Base-by-base conservation (phyloP, 2,888 invertebrate genomes). In the Diaprepes abbreviatus region DNA sequence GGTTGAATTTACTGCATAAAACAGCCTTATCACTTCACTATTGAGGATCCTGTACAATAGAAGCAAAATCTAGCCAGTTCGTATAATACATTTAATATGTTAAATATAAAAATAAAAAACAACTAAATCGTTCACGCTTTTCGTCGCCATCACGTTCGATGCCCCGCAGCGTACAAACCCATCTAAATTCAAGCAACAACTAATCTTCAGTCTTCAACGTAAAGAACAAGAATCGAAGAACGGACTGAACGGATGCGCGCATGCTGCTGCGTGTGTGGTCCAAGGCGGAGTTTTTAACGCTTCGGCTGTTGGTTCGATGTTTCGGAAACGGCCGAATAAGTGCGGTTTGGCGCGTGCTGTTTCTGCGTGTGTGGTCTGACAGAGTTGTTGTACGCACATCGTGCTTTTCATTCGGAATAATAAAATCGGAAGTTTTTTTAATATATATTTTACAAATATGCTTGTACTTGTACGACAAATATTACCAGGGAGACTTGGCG, bases 231-330 rank as follows among this genome's bases (percentile, higher is more conserved):
- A 38, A 36, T 36, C 38, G 55, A 12, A 40, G 16, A n/a, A n/a
- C 3, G 12, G n/a, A 36, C 24, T 6, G 14, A 17, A 28, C n/a
- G 33, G 43, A 48, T 69, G 69, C 69, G 65, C 65, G 65, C 65
- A 65, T 24, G 50, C 14, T 57, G 36, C 62, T 68, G 62, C 68
- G 62, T 68, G 68, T 68, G 68, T 68, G 68, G 68, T 68, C 68
- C 50, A 66, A 65, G 65, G 65, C 65, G 65, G 65, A 33, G 57
- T 36, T 45, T 16, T 38, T 21, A 16, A 28, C 59, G 59, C 45
- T 59, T 59, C 45, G 31, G 59, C 36, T 45, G 59, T 33, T 36
- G 36, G 19, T 14, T 35, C 16, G 54, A 19, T n/a, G 36, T 17
- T n/a, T 54, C n/a, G 54, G 16, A 52, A 54, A 54, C 54, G 35